Evolutionary conservation across 2,113 vertebrate genomes (phyloP).

Genomic region (Phocoena phocoena): DNA sequence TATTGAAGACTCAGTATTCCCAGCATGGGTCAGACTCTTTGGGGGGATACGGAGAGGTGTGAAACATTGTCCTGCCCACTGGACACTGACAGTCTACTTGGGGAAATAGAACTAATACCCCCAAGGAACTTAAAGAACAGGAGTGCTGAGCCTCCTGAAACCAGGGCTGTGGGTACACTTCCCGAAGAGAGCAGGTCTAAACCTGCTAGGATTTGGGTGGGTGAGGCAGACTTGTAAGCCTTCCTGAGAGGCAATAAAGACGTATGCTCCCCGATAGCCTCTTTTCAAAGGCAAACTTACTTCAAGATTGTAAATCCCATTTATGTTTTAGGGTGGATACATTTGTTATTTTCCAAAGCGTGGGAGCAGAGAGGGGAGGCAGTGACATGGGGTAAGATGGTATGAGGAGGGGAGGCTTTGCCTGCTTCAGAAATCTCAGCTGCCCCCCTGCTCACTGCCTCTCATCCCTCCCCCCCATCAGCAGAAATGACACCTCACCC

Average conservation of each 20-base stretch:
- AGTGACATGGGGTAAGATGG: neutral
- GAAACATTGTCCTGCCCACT: neutral
- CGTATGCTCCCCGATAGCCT: neutral
- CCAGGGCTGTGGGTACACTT: neutral
- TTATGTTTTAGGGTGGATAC: neutral
- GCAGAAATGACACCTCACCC: neutral
- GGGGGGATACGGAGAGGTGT: neutral
- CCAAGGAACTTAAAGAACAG: neutral
- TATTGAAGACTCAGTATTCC: neutral
- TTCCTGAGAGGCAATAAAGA: neutral
- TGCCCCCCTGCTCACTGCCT: neutral
- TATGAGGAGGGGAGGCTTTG: rapidly evolving
- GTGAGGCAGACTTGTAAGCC: neutral
- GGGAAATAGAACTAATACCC: neutral
- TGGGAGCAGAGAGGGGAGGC: neutral
- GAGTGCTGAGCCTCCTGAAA: neutral
- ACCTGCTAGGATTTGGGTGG: neutral
- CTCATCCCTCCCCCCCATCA: neutral
- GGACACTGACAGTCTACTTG: neutral
- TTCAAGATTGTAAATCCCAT: neutral
- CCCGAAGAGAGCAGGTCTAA: neutral
- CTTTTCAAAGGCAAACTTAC: neutral
- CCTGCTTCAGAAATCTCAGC: neutral
- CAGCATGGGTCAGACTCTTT: neutral
- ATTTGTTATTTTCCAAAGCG: neutral